A percentile compares a stretch with the other conserved stretches of the same genome.
These are phyloP conservation scores for Rhizoglyphus robini DNA, from an alignment of 1,140 invertebrate species.

Conservation along the genomic window DNA sequence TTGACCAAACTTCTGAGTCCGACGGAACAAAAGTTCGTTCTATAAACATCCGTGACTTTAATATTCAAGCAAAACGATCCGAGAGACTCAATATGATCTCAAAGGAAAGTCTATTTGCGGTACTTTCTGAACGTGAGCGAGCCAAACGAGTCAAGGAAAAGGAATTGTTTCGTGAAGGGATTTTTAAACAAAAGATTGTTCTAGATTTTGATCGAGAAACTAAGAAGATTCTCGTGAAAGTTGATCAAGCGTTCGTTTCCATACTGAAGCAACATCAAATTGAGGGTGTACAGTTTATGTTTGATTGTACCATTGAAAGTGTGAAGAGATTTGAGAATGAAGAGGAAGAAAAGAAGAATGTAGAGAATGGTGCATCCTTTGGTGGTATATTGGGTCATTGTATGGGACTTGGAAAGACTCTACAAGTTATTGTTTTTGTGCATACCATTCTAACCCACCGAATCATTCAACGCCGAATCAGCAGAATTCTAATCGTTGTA, in stretches of 20 bases:
- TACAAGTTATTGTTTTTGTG: conserved; percentile 81
- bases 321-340: conserved; percentile 50
- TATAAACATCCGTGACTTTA: no score
- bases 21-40: no score
- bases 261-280: conserved; percentile 87
- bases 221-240: conserved; percentile 60
- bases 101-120: no score
- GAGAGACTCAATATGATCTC: no score
- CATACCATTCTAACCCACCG: conserved; percentile 59
- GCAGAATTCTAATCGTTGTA: conserved; percentile 71
- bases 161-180: no score
- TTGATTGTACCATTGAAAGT: conserved; percentile 83
- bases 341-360: not conserved
- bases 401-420: conserved; percentile 98
- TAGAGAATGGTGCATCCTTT: conserved; percentile 51
- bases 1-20: no score
- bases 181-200: conserved; percentile 31
- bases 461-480: conserved; percentile 44
- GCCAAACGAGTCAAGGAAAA: no score
- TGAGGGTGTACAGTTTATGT: conserved; percentile 84
- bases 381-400: conserved; percentile 92
- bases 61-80: no score
- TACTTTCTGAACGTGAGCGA: no score
- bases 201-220: conserved; percentile 70
- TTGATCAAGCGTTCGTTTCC: conserved; percentile 62